Evolutionary conservation across 2,888 invertebrate genomes (phyloP), one percentile per base, ranked within the genome.

Genomic region (Eristalinus sepulchralis): DNA sequence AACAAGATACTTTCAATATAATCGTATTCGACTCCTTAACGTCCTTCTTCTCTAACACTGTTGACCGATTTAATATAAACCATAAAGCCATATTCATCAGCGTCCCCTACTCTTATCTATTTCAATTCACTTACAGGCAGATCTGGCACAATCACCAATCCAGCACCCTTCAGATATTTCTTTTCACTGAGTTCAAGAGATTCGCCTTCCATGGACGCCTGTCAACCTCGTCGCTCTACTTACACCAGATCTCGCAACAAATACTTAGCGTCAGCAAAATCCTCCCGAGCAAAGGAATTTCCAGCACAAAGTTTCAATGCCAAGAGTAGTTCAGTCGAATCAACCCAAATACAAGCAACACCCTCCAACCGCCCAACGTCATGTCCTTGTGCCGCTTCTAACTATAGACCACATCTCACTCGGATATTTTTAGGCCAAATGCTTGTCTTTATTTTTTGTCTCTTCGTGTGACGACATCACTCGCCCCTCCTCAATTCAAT

Each of bases 301-400:
- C 11, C 67, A 31, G 70, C 20, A 71, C 11, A 70, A 75, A 63
- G 20, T 83, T 80, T 55, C 63, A 83, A 53, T 83, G 73, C 59
- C 73, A 68, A 80, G 59, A 79, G 73, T 59, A 33, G 34, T 17
- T 11, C 60, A 62, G 24, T 17, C 24, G 22, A 2, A 47, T 20
- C 9, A 33, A 59, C 36, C 36, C 11, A 60, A 22, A 13, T 72
- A 60, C 66, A 72, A 70, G 59, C 27, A 71, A 70, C 72, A 83
- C 47, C 68, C 73, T 73, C 68, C 60, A n/a, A n/a, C n/a, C n/a
- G n/a, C 62, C 47, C 39, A 36, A 79, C 83, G 33, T 63, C 47
- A 27, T 72, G 81, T 81, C 84, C 84, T 84, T 82, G 72, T 78
- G 67, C 72, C 47, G 72, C 64, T 82, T 82, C 71, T 72, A 77